phyloP scores from a whole-genome alignment of 2,888 invertebrate genomes.

The Agonopterix heracliana region DNA sequence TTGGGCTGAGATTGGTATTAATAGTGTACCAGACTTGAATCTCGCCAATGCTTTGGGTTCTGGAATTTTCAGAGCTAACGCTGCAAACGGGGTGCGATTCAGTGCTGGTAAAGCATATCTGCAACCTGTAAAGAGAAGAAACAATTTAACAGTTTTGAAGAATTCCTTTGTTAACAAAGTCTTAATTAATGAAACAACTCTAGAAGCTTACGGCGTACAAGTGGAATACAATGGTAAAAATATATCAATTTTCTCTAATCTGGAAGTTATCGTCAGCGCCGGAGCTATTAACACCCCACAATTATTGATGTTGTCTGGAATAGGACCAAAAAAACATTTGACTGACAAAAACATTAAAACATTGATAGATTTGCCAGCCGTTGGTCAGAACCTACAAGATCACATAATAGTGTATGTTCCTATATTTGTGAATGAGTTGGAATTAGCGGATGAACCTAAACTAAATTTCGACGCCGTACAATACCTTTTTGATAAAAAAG shows the following conservation, averaged over 20 bases:
- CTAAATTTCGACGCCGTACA: conserved; percentile 30
- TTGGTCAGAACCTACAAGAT: conserved; percentile 57
- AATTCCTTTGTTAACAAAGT: conserved; percentile 66
- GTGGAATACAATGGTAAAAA: conserved; percentile 25
- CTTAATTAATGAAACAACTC: conserved; percentile 53
- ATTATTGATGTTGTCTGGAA: conserved; percentile 62
- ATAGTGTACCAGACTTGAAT: conserved; percentile 43
- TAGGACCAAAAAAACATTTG: conserved; percentile 52
- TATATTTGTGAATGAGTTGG: conserved; percentile 24
- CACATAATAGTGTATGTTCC: conserved; percentile 44
- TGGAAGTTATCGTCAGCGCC: conserved; percentile 62
- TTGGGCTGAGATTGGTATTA: conserved; percentile 53
- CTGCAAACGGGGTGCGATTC: conserved; percentile 53
- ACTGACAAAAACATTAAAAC: conserved; percentile 37
- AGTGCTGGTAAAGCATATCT: conserved; percentile 69
- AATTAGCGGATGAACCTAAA: conserved; percentile 22
- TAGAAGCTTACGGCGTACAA: conserved; percentile 50
- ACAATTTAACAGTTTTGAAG: conserved; percentile 52
- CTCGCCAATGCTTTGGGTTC: conserved; percentile 52
- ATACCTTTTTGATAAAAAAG: conserved; percentile 58
- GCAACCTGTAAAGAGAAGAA: conserved; percentile 25
- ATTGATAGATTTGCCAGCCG: conserved; percentile 38
- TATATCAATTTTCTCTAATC: conserved; percentile 27
- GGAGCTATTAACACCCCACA: conserved; percentile 63
- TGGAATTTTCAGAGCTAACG: conserved; percentile 53